Evolutionary conservation across 1,140 invertebrate genomes (phyloP).

Genomic region (Dufourea novaeangliae): DNA sequence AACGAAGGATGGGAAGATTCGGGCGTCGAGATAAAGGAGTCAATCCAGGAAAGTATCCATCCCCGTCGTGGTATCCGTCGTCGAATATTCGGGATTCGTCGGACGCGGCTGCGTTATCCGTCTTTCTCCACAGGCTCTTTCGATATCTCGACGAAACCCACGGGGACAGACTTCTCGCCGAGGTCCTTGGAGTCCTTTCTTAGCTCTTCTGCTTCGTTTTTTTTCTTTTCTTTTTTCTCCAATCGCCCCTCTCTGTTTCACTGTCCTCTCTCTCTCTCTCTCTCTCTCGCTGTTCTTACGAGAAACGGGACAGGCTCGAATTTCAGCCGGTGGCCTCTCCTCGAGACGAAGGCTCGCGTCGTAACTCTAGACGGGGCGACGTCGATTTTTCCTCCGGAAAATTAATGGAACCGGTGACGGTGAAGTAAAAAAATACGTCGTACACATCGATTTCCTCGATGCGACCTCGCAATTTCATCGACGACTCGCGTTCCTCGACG

Average conservation of each 20-base stretch:
- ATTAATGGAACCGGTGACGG: slow-evolving; percentile 66
- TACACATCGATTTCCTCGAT: slow-evolving; percentile 2
- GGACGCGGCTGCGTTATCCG: slow-evolving; percentile 21
- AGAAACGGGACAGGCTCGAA: slow-evolving; percentile 57
- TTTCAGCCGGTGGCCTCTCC: slow-evolving; percentile 68
- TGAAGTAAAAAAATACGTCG: slow-evolving; percentile 45
- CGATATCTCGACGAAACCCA: slow-evolving; percentile 46
- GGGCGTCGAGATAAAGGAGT: slow-evolving; percentile 46
- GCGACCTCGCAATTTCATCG: slow-evolving; percentile 25
- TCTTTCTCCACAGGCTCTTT: slow-evolving; percentile 24
- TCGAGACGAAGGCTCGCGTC: slow-evolving; percentile 37
- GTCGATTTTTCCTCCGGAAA: slow-evolving; percentile 70
- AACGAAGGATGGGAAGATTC: slow-evolving; percentile 33
- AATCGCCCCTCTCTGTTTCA: no score
- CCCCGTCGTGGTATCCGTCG: slow-evolving; percentile 1
- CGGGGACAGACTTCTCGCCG: background rate
- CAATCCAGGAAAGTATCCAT: slow-evolving; percentile 31
- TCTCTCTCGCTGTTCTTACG: background rate
- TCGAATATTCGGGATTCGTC: slow-evolving; percentile 50
- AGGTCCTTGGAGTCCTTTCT: slow-evolving; percentile 18
- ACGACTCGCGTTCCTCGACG: no score
- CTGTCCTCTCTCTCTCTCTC: background rate
- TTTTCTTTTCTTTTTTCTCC: background rate
- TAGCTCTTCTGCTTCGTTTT: slow-evolving; percentile 1
- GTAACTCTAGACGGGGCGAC: slow-evolving; percentile 75